Evolutionary conservation across 64 coral and sea anemone genomes (phyloP).

Genomic region (Orbicella faveolata): DNA sequence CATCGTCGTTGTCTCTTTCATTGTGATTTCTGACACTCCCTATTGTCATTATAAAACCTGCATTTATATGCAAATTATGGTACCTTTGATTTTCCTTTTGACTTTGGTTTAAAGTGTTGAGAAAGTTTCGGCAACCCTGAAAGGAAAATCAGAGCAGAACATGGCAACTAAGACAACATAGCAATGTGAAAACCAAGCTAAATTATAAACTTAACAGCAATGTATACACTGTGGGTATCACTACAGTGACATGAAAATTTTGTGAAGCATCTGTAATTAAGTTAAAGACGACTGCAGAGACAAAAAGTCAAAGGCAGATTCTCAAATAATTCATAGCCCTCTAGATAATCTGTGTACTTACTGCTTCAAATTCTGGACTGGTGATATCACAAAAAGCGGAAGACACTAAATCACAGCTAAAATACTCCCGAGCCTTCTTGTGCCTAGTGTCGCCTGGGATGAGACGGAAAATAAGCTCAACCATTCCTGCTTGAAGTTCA

Average conservation of each 20-base stretch:
- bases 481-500: slow-evolving; percentile 39
- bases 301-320: no score
- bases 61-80: not conserved
- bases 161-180: no score
- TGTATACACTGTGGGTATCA: no score
- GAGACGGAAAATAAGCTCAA: slow-evolving; percentile 22
- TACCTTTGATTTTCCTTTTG: slow-evolving; percentile 34
- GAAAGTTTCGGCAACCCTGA: slow-evolving; percentile 13
- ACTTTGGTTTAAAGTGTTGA: slow-evolving; percentile 27
- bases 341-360: slow-evolving; percentile 1
- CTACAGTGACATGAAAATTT: no score
- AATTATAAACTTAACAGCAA: no score
- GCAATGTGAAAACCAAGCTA: no score
- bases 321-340: no score
- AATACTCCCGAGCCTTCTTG: slow-evolving; percentile 8
- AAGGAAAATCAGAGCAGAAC: not conserved
- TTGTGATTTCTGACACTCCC: no score
- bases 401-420: not conserved
- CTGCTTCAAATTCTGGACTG: slow-evolving; percentile 26
- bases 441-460: not conserved
- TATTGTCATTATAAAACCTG: no score
- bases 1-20: no score
- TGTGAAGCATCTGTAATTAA: no score
- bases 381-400: slow-evolving; percentile 21
- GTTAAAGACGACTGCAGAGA: no score